A percentile compares a stretch with the other conserved stretches of the same genome.
Evolutionary conservation across 2,113 vertebrate species (phyloP).

Genomic region (Cranoglanis bouderius): DNA sequence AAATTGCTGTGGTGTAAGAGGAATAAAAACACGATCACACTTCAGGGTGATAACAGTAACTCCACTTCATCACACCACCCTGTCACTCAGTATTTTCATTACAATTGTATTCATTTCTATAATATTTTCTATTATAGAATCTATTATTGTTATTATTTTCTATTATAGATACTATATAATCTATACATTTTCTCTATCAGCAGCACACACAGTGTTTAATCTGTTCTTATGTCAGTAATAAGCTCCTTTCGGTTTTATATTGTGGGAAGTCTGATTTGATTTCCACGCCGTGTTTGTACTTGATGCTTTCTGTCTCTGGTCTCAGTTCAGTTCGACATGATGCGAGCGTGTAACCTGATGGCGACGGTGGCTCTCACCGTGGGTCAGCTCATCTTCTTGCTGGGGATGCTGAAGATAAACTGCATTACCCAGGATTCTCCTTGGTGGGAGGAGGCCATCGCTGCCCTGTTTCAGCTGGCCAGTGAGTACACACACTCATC

Average conservation of each 20-base stretch:
- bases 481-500: slow-evolving; percentile 80
- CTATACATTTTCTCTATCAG: too few relatives aligned
- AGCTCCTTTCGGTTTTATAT: not conserved
- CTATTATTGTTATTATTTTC: too few relatives aligned
- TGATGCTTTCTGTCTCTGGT: slow-evolving; percentile 49
- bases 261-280: not conserved
- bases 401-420: slow-evolving; percentile 86
- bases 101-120: too few relatives aligned
- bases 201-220: too few relatives aligned
- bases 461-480: slow-evolving; percentile 93
- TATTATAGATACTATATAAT: too few relatives aligned
- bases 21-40: too few relatives aligned
- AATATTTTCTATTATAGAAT: too few relatives aligned
- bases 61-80: not conserved
- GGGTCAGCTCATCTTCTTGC: slow-evolving; percentile 91
- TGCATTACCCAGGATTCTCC: slow-evolving; percentile 88
- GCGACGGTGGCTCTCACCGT: slow-evolving; percentile 88
- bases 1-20: too few relatives aligned
- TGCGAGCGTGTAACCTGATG: slow-evolving; percentile 97
- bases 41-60: too few relatives aligned
- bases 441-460: slow-evolving; percentile 99
- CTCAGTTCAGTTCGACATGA: slow-evolving; percentile 99
- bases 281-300: not conserved
- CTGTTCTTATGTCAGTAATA: not conserved
- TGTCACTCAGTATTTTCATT: too few relatives aligned